phyloP scores from a whole-genome alignment of 2,797 vertebrate species.

The Macropus fuliginosus region DNA sequence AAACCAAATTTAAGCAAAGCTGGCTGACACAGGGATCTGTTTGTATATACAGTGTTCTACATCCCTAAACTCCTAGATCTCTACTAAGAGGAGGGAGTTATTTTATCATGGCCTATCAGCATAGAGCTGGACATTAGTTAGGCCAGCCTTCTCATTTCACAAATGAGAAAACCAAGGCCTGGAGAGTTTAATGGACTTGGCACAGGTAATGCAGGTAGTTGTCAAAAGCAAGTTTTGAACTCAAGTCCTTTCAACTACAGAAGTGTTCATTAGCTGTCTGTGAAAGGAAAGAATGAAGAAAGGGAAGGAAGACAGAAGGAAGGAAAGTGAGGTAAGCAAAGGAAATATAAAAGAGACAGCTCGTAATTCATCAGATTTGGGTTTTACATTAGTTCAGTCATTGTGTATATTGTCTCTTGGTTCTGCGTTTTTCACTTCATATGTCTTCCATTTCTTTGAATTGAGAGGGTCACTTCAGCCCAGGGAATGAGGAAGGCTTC shows the following conservation, averaged over 20 bases:
- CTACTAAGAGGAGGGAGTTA: background rate
- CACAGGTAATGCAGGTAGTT: background rate
- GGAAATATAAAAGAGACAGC: background rate
- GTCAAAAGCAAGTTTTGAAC: conserved; percentile 29
- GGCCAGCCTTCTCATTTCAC: background rate
- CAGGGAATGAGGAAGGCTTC: background rate
- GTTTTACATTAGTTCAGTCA: background rate
- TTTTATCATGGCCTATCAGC: background rate
- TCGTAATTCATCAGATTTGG: background rate
- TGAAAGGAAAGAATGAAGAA: background rate
- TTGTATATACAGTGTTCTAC: background rate
- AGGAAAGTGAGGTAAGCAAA: background rate
- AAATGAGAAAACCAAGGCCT: conserved; percentile 1
- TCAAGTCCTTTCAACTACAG: background rate
- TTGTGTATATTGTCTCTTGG: background rate
- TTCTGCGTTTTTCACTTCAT: background rate
- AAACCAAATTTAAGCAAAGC: background rate
- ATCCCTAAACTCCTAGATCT: background rate
- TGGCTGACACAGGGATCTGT: background rate
- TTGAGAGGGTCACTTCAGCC: background rate
- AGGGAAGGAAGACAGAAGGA: background rate
- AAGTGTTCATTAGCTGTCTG: background rate
- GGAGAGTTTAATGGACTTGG: conserved; percentile 23
- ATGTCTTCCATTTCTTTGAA: background rate
- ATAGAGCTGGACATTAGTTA: background rate